Evolutionary conservation across 2,888 invertebrate genomes (phyloP).

Genomic region (Agrilus mali): DNA sequence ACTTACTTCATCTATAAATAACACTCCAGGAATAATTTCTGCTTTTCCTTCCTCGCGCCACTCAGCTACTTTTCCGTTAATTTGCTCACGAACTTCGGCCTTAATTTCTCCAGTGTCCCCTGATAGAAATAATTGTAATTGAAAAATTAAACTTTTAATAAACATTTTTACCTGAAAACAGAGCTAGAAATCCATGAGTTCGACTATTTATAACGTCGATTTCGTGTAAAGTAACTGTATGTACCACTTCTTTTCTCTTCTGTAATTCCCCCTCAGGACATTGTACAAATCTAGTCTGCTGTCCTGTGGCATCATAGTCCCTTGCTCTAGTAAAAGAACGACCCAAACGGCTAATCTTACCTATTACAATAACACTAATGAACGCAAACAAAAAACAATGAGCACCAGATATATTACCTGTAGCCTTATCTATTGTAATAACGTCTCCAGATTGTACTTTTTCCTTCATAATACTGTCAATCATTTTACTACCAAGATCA

Average conservation of each 20-base stretch:
- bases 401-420: conserved; percentile 67
- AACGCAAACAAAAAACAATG: not conserved
- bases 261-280: conserved; percentile 98
- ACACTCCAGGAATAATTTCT: conserved; percentile 94
- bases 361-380: conserved; percentile 13
- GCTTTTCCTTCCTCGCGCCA: conserved; percentile 99
- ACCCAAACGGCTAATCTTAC: conserved; percentile 51
- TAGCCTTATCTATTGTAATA: conserved; percentile 96
- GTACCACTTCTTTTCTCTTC: conserved; percentile 94
- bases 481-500: conserved; percentile 96
- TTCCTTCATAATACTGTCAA: conserved; percentile 90
- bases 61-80: conserved; percentile 85
- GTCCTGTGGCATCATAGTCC: conserved; percentile 94
- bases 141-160: not conserved
- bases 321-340: conserved; percentile 91
- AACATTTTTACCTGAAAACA: conserved; percentile 65
- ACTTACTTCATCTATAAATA: conserved; percentile 86
- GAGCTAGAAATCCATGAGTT: conserved; percentile 92
- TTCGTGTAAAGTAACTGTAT: conserved; percentile 97
- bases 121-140: conserved; percentile 4
- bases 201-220: conserved; percentile 98
- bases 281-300: conserved; percentile 77
- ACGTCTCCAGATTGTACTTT: conserved; percentile 95
- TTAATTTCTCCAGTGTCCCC: conserved; percentile 99
- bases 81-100: conserved; percentile 93